These are phyloP conservation scores for Genyomyrus donnyi DNA, from an alignment of 2,113 vertebrate genomes.

Conservation along the genomic window DNA sequence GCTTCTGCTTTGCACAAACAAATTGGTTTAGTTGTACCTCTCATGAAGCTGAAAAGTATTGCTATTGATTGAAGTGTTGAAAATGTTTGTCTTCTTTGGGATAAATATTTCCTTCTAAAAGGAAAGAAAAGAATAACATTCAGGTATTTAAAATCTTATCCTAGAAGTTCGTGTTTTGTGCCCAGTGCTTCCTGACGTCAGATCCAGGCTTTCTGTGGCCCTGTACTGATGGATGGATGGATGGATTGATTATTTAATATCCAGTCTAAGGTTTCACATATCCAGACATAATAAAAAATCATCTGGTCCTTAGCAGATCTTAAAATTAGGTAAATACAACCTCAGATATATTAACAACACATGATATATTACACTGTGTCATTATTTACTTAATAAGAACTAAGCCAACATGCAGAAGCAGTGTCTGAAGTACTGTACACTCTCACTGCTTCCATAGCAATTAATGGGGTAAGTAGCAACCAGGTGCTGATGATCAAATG, in stretches of 20 bases:
- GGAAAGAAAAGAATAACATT: background rate
- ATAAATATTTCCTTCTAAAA: background rate
- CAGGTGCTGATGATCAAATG: too few species aligned
- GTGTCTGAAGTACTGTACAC: too few species aligned
- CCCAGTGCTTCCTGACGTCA: background rate
- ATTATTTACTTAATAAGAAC: too few species aligned
- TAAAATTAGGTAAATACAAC: too few species aligned
- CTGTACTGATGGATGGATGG: background rate
- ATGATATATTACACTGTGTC: too few species aligned
- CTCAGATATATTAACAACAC: too few species aligned
- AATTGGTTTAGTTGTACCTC: conserved; percentile 13
- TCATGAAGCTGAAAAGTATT: background rate
- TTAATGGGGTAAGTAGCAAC: too few species aligned
- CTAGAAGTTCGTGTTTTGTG: background rate
- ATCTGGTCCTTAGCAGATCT: background rate
- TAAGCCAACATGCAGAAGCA: too few species aligned
- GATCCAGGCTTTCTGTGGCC: background rate
- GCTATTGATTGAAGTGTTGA: background rate
- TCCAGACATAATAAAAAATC: background rate
- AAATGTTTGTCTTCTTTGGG: background rate
- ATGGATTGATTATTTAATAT: background rate
- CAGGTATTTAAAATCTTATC: background rate
- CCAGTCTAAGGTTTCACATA: background rate
- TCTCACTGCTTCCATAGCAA: too few species aligned
- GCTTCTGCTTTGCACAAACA: conserved; percentile 9